A percentile compares a stretch with the other conserved stretches of the same genome.
phyloP scores from a whole-genome alignment of 2,888 invertebrate species.

The Autographa pulchrina region DNA sequence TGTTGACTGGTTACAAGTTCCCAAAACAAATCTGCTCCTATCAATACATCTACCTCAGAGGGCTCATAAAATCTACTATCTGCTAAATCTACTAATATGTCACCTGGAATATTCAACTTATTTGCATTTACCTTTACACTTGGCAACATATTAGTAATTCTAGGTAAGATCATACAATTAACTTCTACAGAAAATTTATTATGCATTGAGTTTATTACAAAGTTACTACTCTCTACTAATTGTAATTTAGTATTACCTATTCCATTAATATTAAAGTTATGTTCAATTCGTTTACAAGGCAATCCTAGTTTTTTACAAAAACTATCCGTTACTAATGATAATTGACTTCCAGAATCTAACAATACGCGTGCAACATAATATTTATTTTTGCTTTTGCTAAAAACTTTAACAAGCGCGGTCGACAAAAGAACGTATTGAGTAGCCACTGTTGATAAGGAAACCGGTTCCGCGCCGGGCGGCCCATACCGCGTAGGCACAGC shows the following conservation, averaged over 20 bases:
- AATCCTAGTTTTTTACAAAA: slow-evolving; percentile 3
- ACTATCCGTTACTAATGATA: slow-evolving; percentile 11
- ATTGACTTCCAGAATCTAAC: slow-evolving; percentile 20
- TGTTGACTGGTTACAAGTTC: slow-evolving; percentile 3
- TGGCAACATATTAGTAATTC: background rate
- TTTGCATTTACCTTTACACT: slow-evolving; percentile 10
- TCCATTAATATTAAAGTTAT: background rate
- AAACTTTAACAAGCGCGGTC: slow-evolving; percentile 12
- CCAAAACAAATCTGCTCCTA: slow-evolving; percentile 2
- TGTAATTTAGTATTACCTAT: background rate
- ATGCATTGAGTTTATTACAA: background rate
- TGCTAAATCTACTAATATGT: slow-evolving; percentile 7
- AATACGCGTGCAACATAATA: slow-evolving; percentile 17
- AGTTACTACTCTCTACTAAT: background rate
- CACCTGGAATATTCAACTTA: slow-evolving; percentile 7
- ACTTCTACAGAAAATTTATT: background rate
- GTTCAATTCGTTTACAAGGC: background rate
- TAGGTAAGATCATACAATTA: background rate
- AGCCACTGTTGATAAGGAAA: slow-evolving; percentile 12
- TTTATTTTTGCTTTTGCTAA: slow-evolving; percentile 8
- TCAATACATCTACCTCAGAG: background rate
- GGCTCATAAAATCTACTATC: slow-evolving; percentile 10
- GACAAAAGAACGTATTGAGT: slow-evolving; percentile 13
- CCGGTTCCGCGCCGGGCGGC: slow-evolving; percentile 10
- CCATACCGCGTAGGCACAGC: background rate